Base-by-base conservation (phyloP, 2,797 vertebrate genomes). In the Sternotherus odoratus region DNA sequence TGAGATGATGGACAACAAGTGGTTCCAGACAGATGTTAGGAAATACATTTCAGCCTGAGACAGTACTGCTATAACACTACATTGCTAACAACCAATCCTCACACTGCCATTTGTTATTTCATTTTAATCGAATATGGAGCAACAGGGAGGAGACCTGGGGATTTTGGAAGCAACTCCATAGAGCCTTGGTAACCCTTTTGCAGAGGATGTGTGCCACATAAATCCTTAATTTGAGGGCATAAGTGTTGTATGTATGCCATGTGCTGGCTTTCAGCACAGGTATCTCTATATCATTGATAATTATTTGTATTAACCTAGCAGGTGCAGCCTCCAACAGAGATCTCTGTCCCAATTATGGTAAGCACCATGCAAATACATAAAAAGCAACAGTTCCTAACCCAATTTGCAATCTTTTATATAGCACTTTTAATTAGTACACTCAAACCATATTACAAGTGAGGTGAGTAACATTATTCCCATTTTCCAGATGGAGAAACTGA, bases 11-110 rank as follows among this genome's bases (percentile, higher is more conserved):
- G 4, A 79, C 77, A 80, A 66, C 33, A 81, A 2, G 5, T 53
- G n/a, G 81, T 77, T 56, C 63, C 4, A 77, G 56, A 48, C 19
- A 57, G 26, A 16, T 4, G 12, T 11, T 60, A 0, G 57, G 50
- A 43, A 77, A 26, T 0, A 9, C 43, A 5, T 74, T 79, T 82
- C 19, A 60, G 4, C 53, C 3, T 1, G 33, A 48, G 1, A 6
- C 1, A 4, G 2, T 23, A 10, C 78, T 5, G 56, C 46, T 3
- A 0, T 10, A 56, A 1, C 0, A 7, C 10, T 2, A 9, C 10
- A 5, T 43, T 48, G 72, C 3, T 43, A 28, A 3, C 36, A 30
- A 5, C 30, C 43, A 69, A 12, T 66, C 17, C 19, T 69, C 9
- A 39, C 24, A 0, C 17, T 54, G 2, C 0, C 23, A 87, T 0